Evolutionary conservation across 2,797 vertebrate species (phyloP).

Genomic region (Pangasius krempfi): DNA sequence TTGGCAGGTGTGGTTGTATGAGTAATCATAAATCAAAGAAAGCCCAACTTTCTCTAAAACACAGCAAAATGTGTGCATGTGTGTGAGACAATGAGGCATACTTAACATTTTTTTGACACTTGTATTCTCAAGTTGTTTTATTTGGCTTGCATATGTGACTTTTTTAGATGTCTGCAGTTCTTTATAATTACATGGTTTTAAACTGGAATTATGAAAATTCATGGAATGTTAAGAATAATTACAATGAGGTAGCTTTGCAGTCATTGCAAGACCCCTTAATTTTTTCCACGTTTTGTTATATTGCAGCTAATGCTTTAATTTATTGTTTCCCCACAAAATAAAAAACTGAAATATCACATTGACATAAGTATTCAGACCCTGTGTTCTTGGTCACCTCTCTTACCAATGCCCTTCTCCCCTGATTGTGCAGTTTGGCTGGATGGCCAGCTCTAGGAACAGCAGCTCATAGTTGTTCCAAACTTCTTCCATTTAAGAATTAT

Average conservation of each 20-base stretch:
- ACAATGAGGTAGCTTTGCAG: not conserved
- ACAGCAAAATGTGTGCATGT: not conserved
- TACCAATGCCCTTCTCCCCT: too few species aligned
- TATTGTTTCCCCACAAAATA: too few species aligned
- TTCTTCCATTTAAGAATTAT: too few species aligned
- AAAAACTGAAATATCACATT: too few species aligned
- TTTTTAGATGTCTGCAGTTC: not conserved
- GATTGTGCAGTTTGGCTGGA: too few species aligned
- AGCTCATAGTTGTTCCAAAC: too few species aligned
- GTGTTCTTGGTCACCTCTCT: too few species aligned
- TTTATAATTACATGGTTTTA: not conserved
- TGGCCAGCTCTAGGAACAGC: too few species aligned
- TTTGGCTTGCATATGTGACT: not conserved
- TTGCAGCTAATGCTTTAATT: too few species aligned
- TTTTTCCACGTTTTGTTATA: too few species aligned
- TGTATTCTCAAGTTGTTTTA: not conserved
- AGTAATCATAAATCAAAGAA: conserved; percentile 4
- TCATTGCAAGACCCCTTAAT: not conserved
- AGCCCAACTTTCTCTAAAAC: not conserved
- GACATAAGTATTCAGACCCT: too few species aligned
- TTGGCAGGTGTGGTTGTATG: conserved; percentile 61
- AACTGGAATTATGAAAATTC: not conserved
- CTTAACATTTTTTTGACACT: not conserved
- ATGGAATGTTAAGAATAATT: not conserved
- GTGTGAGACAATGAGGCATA: not conserved